Evolutionary conservation across 2,888 invertebrate species (phyloP), one percentile per base, ranked within the genome.

Genomic region (Eudemis profundana): DNA sequence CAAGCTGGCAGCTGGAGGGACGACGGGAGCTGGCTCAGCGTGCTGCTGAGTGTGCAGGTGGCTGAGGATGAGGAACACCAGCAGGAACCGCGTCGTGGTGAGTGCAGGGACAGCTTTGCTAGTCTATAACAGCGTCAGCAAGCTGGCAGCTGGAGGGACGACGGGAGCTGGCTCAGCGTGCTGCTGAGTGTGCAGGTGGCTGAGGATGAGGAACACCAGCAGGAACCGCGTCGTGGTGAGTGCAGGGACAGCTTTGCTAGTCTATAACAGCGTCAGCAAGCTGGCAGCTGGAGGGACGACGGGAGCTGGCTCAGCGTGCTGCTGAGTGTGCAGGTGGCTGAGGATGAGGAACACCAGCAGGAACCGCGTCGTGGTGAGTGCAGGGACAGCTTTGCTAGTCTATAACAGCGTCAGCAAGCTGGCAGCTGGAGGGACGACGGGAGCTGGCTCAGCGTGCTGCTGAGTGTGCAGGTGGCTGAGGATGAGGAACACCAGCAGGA

Each of bases 11-110:
- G 62, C 81, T 77, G 38, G 85, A 93, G 14, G 90, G 91, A 8
- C 89, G 94, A 0, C 78, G 94, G 15, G 71, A 83, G 60, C 79
- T 95, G 94, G 0, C 84, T 95, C 50, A 93, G 93, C 72, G 93
- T 94, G 57, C 84, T 95, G 33, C 78, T 95, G 8, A 93, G 93
- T 69, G 90, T 95, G 59, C 94, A 94, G 74, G 94, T 95, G 1
- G 93, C 94, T 3, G 94, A 94, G 72, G 95, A 95, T 95, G 10
- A 89, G 94, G 77, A 94, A 95, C 73, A 94, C 95, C 23, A 93
- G 94, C 74, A 82, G 92, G 71, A 94, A 94, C 73, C 83, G 94
- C 46, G 93, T 94, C 70, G 94, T 94, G 89, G 95, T 94, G 69
- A 86, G 92, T 79, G 21, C 3, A 1, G 2, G 1, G 1, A 8